These are phyloP conservation scores for Leptopterna dolabrata DNA, from an alignment of 2,888 invertebrate genomes.

Conservation along the genomic window DNA sequence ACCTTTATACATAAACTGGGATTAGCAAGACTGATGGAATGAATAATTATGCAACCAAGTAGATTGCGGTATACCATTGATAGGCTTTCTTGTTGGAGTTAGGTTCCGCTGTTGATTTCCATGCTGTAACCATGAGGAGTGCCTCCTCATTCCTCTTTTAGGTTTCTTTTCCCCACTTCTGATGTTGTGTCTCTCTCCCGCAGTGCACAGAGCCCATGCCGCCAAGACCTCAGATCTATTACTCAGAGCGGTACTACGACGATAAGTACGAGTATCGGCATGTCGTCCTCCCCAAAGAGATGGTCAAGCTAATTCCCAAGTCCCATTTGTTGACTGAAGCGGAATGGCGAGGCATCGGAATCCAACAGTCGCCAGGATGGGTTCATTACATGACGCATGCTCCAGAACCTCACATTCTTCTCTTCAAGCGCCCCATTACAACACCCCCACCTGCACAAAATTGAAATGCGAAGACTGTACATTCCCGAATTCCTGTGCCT, in stretches of 20 bases:
- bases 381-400: constrained; percentile 96
- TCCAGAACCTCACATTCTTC: constrained; percentile 86
- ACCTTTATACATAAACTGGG: too few species aligned
- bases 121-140: background rate
- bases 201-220: constrained; percentile 27
- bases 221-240: constrained; percentile 77
- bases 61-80: background rate
- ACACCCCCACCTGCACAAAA: constrained; percentile 43
- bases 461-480: constrained; percentile 34
- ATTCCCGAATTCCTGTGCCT: constrained; percentile 30
- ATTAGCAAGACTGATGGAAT: too few species aligned
- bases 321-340: constrained; percentile 92
- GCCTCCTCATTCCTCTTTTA: background rate
- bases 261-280: constrained; percentile 94
- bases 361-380: constrained; percentile 97
- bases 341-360: constrained; percentile 95
- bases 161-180: background rate
- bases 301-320: constrained; percentile 90
- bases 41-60: background rate
- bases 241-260: constrained; percentile 93
- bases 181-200: background rate
- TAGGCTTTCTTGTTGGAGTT: background rate
- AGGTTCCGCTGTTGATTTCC: background rate
- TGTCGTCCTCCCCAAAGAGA: constrained; percentile 92
- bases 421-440: constrained; percentile 73